Base-by-base conservation (phyloP, 35 echinoderm and acorn worm species). In the Apostichopus japonicus region DNA sequence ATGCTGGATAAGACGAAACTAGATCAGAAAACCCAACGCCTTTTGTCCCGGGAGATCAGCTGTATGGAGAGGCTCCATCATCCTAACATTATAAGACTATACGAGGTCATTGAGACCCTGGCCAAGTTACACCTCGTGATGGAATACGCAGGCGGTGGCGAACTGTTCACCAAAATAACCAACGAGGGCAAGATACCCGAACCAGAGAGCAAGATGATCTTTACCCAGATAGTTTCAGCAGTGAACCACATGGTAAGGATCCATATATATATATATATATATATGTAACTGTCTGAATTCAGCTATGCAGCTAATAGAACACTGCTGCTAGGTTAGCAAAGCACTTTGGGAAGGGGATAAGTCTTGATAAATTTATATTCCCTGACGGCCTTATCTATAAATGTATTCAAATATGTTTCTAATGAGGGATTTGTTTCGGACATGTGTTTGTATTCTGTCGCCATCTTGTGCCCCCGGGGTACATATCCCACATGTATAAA, bases 1-100 rank as follows among this genome's bases (percentile, higher is more conserved):
- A 96, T 99, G 61, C 92, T 99, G 25, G 97, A 99, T 83, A 99
- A 99, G 92, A 99, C 97, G 27, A 99, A 99, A 76, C 92, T 99
- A 0, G 97, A 99, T 90, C 97, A 96, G 86, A 99, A 99, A 84
- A 99, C 97, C 4, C 95, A 99, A 83, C 78, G 97, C n/a, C 92
- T 99, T 14, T 86, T 99, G 27, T 99, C 97, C 4, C 91, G 97
- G 9, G 97, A 99, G 86, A 99, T 99, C 16, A 96, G 95, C 86
- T 96, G 95, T 59, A 99, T 99, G 97, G 97, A 99, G 93, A 90
- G 93, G 77, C 95, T 99, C 1, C 95, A 99, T 90, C 97, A 99
- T 76, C 97, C 97, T 22, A 99, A 99, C 84, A 99, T 99, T 81
- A 99, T 99, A 87, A 80, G 97, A 1, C 93, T 99, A 1, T 99